Evolutionary conservation across 2,888 invertebrate genomes (phyloP), one percentile per base, ranked within the genome.

Genomic region (Erynnis tages): DNA sequence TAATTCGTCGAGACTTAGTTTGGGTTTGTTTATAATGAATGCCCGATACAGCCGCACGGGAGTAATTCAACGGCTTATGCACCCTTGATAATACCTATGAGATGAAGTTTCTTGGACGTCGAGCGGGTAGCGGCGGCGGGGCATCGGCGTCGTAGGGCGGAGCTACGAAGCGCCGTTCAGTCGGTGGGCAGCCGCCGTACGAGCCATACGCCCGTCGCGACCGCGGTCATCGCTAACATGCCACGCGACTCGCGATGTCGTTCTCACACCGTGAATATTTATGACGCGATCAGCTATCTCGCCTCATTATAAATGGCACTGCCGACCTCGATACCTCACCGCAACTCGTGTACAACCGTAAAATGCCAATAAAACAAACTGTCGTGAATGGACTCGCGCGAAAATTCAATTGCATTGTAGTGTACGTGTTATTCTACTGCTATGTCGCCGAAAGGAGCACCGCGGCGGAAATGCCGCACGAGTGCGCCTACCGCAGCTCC

Each of bases 401-500:
- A 85, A 90, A 85, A 87, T 87, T 90, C 69, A 81, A 81, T 74
- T 79, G 72, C 75, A 77, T 88, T 54, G 71, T 87, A 79, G 87
- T 89, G 87, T 88, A 79, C 76, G 89, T 88, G 87, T 79, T 89
- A 73, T 86, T 88, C 67, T 85, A 76, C 70, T 82, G 78, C 67
- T 79, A 88, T 88, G 88, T 73, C 65, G 66, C 80, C 69, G 79
- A 82, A 62, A 76, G 70, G 71, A 74, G 68, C 70, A 68, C 63
- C 62, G 82, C 86, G 79, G 82, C 80, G 62, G 88, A 88, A 72
- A 85, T 80, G 83, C 93, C 94, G 64, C 91, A 91, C 76, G 94
- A 93, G 70, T 94, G 94, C 85, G 92, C 93, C 69, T 94, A 94
- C 91, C 91, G 91, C 71, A 91, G 91, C 81, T 82, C 90, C 73